Evolutionary conservation across 2,113 vertebrate species (phyloP), one percentile per base, ranked within the genome.

Genomic region (Sphaerodactylus townsendi): DNA sequence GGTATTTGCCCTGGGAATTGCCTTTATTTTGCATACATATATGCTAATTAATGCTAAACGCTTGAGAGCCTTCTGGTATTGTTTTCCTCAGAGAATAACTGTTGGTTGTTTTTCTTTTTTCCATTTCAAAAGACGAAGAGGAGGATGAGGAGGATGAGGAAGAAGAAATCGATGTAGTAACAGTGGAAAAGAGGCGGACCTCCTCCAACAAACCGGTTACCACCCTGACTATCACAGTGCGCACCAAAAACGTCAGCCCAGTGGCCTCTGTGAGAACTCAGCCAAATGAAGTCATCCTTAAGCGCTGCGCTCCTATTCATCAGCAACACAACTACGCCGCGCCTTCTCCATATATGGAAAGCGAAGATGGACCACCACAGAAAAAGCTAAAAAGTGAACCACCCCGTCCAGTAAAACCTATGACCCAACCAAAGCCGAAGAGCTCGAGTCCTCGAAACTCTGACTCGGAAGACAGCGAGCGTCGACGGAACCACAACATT

Each of bases 261-360:
- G 94, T 95, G 35, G 94, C 96, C 14, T 92, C 96, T 2, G 87
- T 95, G 81, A 94, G 96, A 91, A 96, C 86, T 90, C 94, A 21
- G 93, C 94, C 83, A 7, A 97, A 97, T 13, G 98, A 99, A 95
- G 95, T 98, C 75, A 97, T 98, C 86, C 93, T 99, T 37, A 99
- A 99, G 78, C 96, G 98, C 72, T 98, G 98, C 0, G 97, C 98
- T 1, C 98, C 98, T 44, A 98, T 99, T 94, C 98, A 99, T 92
- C 98, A 99, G 95, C 99, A 99, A 77, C 99, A 99, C 95, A 99
- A 99, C 95, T 99, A 99, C 1, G 98, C 99, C 0, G 99, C 99
- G 4, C 98, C 98, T 1, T 99, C 98, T 0, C 98, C 98, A 1
- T 99, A 97, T 4, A 93, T 97, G 53, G 98, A 97, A 46, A 96